Percentiles rank a stretch among this genome's conserved stretches.
Evolutionary conservation across 2,113 vertebrate species (phyloP).

Genomic region (Prolemur simus): DNA sequence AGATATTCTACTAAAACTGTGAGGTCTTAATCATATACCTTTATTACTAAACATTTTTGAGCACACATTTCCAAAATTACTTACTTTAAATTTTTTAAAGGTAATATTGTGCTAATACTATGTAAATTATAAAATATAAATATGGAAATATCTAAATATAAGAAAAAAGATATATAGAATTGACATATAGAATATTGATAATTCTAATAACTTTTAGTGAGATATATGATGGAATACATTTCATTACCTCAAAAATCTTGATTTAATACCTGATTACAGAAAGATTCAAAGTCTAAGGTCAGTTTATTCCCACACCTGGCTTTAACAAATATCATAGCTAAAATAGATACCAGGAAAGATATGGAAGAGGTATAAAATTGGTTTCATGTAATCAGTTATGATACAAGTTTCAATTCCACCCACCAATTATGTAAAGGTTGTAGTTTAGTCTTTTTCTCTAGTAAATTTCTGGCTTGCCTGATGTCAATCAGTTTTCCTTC

Average conservation of each 20-base stretch:
- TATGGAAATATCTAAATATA: not conserved
- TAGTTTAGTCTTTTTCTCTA: constrained; percentile 29
- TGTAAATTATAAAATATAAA: constrained; percentile 17
- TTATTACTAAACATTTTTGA: not conserved
- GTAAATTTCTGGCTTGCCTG: constrained; percentile 17
- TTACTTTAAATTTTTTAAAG: constrained; percentile 27
- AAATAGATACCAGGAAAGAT: constrained; percentile 10
- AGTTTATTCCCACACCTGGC: not conserved
- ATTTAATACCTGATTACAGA: not conserved
- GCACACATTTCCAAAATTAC: not conserved
- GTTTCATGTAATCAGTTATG: not conserved
- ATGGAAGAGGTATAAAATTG: not conserved
- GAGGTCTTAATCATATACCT: not conserved
- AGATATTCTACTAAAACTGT: not conserved
- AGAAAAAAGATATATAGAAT: not conserved
- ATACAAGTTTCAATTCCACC: constrained; percentile 43
- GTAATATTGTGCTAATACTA: not conserved
- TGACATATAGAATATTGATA: not conserved
- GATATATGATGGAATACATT: not conserved
- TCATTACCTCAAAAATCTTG: constrained; percentile 28
- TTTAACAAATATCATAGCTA: not conserved
- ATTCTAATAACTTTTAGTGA: constrained; percentile 20
- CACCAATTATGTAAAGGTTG: not conserved
- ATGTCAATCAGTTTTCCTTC: constrained; percentile 40
- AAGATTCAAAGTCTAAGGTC: not conserved